Evolutionary conservation across 2,113 vertebrate species (phyloP).

Genomic region (Takifugu bimaculatus): DNA sequence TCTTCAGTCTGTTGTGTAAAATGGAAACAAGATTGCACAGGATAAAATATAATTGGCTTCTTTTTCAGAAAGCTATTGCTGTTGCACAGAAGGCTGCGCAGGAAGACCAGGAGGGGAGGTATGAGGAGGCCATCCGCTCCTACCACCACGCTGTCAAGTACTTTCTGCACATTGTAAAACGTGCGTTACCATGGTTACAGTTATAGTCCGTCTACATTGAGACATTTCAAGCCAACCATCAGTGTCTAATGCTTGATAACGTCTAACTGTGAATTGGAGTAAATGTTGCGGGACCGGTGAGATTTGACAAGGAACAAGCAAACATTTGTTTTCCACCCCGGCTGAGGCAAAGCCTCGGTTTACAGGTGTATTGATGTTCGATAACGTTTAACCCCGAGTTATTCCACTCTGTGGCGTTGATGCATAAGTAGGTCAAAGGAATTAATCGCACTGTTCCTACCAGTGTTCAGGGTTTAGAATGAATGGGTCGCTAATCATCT

Average conservation of each 20-base stretch:
- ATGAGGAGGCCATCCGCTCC: slow-evolving; percentile 86
- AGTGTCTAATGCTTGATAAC: neutral
- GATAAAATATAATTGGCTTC: neutral
- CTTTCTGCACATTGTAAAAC: slow-evolving; percentile 92
- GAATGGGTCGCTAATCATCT: neutral
- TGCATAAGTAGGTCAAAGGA: neutral
- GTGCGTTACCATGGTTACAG: slow-evolving; percentile 71
- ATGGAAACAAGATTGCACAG: too few relatives aligned
- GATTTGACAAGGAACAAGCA: too few relatives aligned
- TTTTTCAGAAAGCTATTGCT: slow-evolving; percentile 91
- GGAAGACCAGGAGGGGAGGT: slow-evolving; percentile 90
- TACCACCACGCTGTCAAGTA: slow-evolving; percentile 94
- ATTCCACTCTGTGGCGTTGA: neutral
- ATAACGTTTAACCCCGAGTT: too few relatives aligned
- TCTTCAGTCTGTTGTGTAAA: too few relatives aligned
- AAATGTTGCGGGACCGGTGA: too few relatives aligned
- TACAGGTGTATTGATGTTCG: too few relatives aligned
- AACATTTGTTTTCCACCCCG: too few relatives aligned
- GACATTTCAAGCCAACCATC: neutral
- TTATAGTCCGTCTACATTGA: neutral
- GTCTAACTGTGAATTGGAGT: too few relatives aligned
- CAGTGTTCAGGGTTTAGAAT: neutral
- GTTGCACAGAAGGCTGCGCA: slow-evolving; percentile 88
- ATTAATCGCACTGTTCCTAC: neutral
- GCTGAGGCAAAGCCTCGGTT: too few relatives aligned